A percentile compares a stretch with the other conserved stretches of the same genome.
Evolutionary conservation across 1,140 invertebrate genomes (phyloP).

Genomic region (Drosophila erecta): DNA sequence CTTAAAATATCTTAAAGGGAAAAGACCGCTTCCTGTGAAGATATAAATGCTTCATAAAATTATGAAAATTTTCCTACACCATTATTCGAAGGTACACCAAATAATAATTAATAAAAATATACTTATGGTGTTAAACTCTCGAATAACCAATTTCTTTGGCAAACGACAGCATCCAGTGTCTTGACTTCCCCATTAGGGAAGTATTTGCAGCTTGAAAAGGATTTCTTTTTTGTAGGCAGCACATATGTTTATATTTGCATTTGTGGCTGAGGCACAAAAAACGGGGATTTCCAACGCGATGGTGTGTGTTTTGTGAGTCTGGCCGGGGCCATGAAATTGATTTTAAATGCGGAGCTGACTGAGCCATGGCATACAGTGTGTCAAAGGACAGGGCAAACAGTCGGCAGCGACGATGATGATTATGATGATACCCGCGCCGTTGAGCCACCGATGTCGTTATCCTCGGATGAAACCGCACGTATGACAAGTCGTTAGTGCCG

Average conservation of each 20-base stretch:
- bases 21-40: too few relatives aligned
- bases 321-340: slow-evolving; percentile 68
- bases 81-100: background rate
- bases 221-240: slow-evolving; percentile 42
- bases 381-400: slow-evolving; percentile 40
- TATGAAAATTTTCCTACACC: too few relatives aligned
- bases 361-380: slow-evolving; percentile 3
- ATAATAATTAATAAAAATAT: background rate
- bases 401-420: slow-evolving; percentile 34
- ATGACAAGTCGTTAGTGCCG: slow-evolving; percentile 75
- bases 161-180: slow-evolving; percentile 5
- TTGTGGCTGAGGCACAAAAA: slow-evolving; percentile 48
- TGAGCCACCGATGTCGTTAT: slow-evolving; percentile 28
- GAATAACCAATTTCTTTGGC: background rate
- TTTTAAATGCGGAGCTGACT: slow-evolving; percentile 71
- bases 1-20: background rate
- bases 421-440: slow-evolving; percentile 8
- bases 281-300: slow-evolving; percentile 26
- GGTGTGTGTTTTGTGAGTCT: slow-evolving; percentile 19
- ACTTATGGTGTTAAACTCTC: background rate
- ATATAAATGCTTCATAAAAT: too few relatives aligned
- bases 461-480: slow-evolving; percentile 58
- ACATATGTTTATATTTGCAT: slow-evolving; percentile 73
- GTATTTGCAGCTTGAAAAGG: slow-evolving; percentile 52
- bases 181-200: slow-evolving; percentile 32